Evolutionary conservation across 2,797 vertebrate genomes (phyloP), one percentile per base, ranked within the genome.

Genomic region (Anabas testudineus): DNA sequence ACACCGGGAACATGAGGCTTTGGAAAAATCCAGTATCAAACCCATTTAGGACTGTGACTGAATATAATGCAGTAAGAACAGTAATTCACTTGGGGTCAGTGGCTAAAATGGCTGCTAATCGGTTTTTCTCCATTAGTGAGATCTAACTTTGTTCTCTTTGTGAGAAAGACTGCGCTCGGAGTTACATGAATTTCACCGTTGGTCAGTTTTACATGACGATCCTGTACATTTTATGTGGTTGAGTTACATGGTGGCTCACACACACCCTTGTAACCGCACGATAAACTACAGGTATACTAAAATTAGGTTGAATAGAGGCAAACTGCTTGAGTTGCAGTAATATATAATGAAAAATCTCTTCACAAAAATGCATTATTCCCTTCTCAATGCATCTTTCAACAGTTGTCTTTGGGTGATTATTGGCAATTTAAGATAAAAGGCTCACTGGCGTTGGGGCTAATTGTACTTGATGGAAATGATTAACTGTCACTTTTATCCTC

Each of bases 381-480:
- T 66, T 41, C 70, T 71, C 46, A 0, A 28, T 34, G 2, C 48
- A 9, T 79, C 74, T 32, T 57, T 62, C 57, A 30, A 36, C 73
- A 58, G 70, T 68, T 69, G 69, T 85, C 78, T 80, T 53, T 16
- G 24, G 67, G 56, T 57, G 43, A 90, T 88, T 84, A 84, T 86
- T 72, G 69, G 68, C 84, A 82, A 81, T 89, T 88, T 82, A 49
- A 72, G 79, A 86, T 86, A 79, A 88, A 86, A 79, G 75, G 78
- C 54, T 84, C 56, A 28, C 51, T 67, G 42, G 68, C 16, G 13
- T 86, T 54, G 52, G 69, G 63, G 68, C 65, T 90, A 91, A 91
- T 90, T 86, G 83, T 57, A 71, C 66, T 73, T 86, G 90, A 89
- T 90, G 88, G 88, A 76, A 87, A 83, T 82, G 84, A 90, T 90